These are phyloP conservation scores for Euura lappo DNA, from an alignment of 1,140 invertebrate genomes.

Conservation along the genomic window DNA sequence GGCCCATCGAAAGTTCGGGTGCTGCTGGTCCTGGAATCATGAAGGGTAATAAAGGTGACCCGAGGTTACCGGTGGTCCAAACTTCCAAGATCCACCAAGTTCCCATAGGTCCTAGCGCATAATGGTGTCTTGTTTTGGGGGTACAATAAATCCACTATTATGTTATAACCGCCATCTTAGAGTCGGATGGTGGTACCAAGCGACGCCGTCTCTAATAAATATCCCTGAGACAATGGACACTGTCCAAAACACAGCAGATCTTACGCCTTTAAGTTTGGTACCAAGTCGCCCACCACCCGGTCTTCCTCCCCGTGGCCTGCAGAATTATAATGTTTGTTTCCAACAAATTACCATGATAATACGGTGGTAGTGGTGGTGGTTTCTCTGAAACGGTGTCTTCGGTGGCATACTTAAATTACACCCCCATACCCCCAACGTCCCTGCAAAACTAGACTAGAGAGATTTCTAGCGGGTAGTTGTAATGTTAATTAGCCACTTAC, in stretches of 20 bases:
- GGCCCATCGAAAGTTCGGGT: neutral
- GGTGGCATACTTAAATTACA: constrained; percentile 57
- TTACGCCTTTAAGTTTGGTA: constrained; percentile 56
- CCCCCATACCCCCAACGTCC: constrained; percentile 18
- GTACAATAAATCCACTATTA: constrained; percentile 19
- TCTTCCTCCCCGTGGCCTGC: constrained; percentile 12
- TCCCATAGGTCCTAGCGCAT: constrained; percentile 4
- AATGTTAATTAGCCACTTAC: constrained; percentile 60
- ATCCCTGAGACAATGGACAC: constrained; percentile 60
- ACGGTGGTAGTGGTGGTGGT: constrained; percentile 28
- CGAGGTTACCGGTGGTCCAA: constrained; percentile 6
- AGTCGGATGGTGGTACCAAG: constrained; percentile 30
- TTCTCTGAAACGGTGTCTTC: constrained; percentile 50
- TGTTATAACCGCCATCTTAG: constrained; percentile 33
- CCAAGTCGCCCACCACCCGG: constrained; percentile 48
- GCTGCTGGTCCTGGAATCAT: too few relatives aligned
- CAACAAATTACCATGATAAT: constrained; percentile 64
- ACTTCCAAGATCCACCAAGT: neutral
- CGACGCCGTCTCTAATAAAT: constrained; percentile 56
- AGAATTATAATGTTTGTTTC: constrained; percentile 63
- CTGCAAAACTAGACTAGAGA: constrained; percentile 15
- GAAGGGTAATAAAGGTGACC: neutral
- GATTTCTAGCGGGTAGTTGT: constrained; percentile 43
- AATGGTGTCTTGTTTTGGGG: constrained; percentile 14
- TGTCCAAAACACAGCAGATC: constrained; percentile 62